phyloP scores from a whole-genome alignment of 1,140 invertebrate species.

The Condylostylus longicornis region DNA sequence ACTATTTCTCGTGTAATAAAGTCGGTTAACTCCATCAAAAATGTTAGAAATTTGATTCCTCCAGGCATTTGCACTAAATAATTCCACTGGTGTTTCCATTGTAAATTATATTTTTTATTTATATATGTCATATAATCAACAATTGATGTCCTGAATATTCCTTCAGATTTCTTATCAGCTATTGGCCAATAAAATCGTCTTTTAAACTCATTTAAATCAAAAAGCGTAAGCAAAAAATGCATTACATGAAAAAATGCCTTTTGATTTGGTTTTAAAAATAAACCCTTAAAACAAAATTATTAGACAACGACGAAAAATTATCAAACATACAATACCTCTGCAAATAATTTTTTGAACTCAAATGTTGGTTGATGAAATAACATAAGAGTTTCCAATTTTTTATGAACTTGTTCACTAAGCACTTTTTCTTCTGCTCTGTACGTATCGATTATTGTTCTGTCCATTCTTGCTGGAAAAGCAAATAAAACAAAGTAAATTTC shows the following conservation, averaged over 20 bases:
- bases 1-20: conserved; percentile 20
- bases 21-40: conserved; percentile 20
- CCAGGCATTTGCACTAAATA: conserved; percentile 29
- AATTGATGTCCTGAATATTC: conserved; percentile 30
- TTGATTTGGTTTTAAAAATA: conserved; percentile 38
- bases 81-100: conserved; percentile 22
- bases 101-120: conserved; percentile 24
- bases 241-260: conserved; percentile 35
- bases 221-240: conserved; percentile 33
- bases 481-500: too few relatives aligned
- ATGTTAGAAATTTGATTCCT: conserved; percentile 27
- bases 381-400: conserved; percentile 13
- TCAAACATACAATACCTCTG: neutral
- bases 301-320: too few relatives aligned
- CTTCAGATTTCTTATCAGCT: conserved; percentile 33
- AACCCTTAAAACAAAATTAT: conserved; percentile 24
- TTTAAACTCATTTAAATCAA: conserved; percentile 32
- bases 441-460: conserved; percentile 21
- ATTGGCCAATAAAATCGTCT: conserved; percentile 36
- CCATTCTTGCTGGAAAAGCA: conserved; percentile 19
- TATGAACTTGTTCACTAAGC: conserved; percentile 18
- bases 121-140: conserved; percentile 25
- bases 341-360: conserved; percentile 15
- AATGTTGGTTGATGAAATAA: conserved; percentile 16
- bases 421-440: conserved; percentile 28